Evolutionary conservation across 2,888 invertebrate species (phyloP), one percentile per base, ranked within the genome.

Genomic region (Nyleta sp.): DNA sequence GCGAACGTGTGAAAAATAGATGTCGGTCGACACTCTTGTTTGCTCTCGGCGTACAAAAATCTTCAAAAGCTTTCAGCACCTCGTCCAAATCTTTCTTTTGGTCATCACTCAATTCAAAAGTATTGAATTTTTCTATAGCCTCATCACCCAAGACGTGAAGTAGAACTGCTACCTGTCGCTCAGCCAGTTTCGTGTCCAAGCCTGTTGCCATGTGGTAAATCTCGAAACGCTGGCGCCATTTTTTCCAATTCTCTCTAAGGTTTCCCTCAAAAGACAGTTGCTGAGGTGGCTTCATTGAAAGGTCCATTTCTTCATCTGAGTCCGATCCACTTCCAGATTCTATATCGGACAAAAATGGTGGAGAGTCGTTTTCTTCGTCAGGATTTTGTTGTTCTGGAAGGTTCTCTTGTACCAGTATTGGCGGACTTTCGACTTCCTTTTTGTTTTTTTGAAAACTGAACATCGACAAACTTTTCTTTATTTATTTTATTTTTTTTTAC

Each of bases 131-230:
- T 57, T 83, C 81, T 0, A 82, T 13, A 1, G 81, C 83, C 18
- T 83, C 81, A 6, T 81, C 60, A 4, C 81, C 81, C 20, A 81
- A 68, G 0, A 81, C 62, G 44, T 83, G 82, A 6, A 84, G 53
- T 33, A 83, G 80, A 50, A 83, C 78, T 33, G 78, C 82, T 11
- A 83, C 68, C 70, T 83, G 76, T n/a, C 71, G 42, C 46, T 79
- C 78, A 8, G 62, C 35, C 1, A 64, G 18, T 48, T 82, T 84
- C 20, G 46, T 44, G 3, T 78, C 57, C 5, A 81, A 13, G 50
- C 83, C 83, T 20, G 82, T 80, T 1, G 85, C 84, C 52, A 67
- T 57, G 0, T 80, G 50, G 46, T 84, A 84, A 15, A 84, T 2
- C 2, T 81, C 17, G 44, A 82, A 84, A 44, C 81, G 82, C 70